Base-by-base conservation (phyloP, 2,113 vertebrate genomes). In the Raja brachyura region DNA sequence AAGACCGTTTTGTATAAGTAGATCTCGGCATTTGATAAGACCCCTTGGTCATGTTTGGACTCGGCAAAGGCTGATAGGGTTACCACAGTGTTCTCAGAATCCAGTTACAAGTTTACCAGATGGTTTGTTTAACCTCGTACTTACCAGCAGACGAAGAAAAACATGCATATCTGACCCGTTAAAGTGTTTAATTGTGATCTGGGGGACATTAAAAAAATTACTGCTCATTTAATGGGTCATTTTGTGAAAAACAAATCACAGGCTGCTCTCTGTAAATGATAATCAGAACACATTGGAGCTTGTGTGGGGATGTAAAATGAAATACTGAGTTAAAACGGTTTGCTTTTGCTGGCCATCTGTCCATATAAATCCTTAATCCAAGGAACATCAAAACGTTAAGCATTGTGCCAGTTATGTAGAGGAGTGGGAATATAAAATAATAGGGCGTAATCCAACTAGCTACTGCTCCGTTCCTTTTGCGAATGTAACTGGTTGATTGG, bases 121-220 rank as follows among this genome's bases (percentile, higher is more conserved):
- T 88, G 83, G 83, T 88, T 88, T 88, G 59, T 88, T 88, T 88
- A 88, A 88, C 83, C 83, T 88, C 83, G 14, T 88, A n/a, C 59
- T 88, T 63, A 63, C 83, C n/a, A 66, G 5, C 59, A 63, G 83
- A 88, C n/a, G n/a, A 88, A 33, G 83, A 31, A 88, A 88, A 66
- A 63, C 83, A 31, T 14, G 18, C 59, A 31, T 18, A 88, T 88
- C 28, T 66, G 83, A 88, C 59, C 83, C n/a, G 31, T 88, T 88
- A 31, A 88, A 31, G 28, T 61, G 59, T 14, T 31, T 88, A 66
- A 88, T 66, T 88, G 83, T 63, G 28, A 88, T 63, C 83, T 63
- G 59, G 83, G 83, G n/a, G 59, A 31, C 59, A 63, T 31, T 88
- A 28, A 66, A n/a, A 66, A 77, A 75, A 86, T n/a, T 48, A 7